Base-by-base conservation (phyloP, 1,140 invertebrate genomes). In the Ooceraea biroi region DNA sequence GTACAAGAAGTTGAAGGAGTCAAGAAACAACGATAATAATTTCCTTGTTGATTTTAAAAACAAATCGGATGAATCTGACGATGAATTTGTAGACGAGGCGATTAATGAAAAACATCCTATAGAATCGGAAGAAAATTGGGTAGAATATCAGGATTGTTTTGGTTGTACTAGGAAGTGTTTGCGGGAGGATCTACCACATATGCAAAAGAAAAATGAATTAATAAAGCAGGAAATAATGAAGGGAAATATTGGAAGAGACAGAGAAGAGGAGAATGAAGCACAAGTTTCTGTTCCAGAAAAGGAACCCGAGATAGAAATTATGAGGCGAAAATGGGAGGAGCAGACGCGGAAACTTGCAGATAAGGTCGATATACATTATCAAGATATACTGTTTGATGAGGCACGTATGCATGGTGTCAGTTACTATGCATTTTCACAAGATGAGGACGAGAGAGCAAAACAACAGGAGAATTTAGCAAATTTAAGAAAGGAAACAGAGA, bases 301-400 rank as follows among this genome's bases (percentile, higher is more conserved):
- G 83, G 93, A 94, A 82, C 91, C 91, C 27, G 93, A 93, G 41
- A 91, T 95, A 52, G 95, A 95, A 80, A 92, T 94, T 66, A 94
- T 95, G 95, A 95, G 94, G 41, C 90, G 91, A 66, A 95, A 95
- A 82, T 96, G 96, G 96, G 96, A 96, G 85, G 94, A 96, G 66
- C 96, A 97, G 90, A 96, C 96, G 72, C 91, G 92, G 44, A 95
- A 94, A 91, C 91, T 95, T 17, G 91, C 84, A 12, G 94, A 89
- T 92, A 97, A 95, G 94, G 95, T 58, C 84, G 95, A 97, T 90
- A 96, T 98, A 71, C 98, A 98, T 94, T 99, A 99, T 91, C 96
- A 98, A 93, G 98, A 98, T 94, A 95, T 99, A 52, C 95, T 97
- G 14, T 98, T 97, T 92, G 97, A 98, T 93, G 98, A 99, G 96